phyloP scores from a whole-genome alignment of 2,797 vertebrate species.

The Lagodon rhomboides region DNA sequence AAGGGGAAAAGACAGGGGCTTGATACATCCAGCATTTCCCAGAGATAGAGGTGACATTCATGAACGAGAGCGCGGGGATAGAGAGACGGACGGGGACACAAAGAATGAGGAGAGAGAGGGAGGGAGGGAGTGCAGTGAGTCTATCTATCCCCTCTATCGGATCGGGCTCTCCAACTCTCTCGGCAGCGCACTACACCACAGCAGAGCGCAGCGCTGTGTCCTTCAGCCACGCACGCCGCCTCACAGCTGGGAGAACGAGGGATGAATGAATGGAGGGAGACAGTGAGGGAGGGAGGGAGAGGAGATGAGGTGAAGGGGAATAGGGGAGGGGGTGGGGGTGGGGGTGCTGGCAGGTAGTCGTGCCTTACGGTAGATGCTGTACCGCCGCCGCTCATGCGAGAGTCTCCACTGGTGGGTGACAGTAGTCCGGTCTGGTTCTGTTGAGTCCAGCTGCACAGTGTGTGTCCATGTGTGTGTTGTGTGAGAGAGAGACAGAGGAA shows the following conservation, averaged over 20 bases:
- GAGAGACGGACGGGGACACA: slow-evolving; percentile 62
- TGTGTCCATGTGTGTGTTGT: slow-evolving; percentile 34
- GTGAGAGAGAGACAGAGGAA: neutral
- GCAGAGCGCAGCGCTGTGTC: slow-evolving; percentile 80
- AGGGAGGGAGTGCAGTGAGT: slow-evolving; percentile 62
- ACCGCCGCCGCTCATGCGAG: slow-evolving; percentile 31
- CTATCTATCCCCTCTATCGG: slow-evolving; percentile 64
- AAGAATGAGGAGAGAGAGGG: slow-evolving; percentile 38
- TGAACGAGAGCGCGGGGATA: slow-evolving; percentile 62
- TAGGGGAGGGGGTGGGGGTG: neutral
- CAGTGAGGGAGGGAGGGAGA: slow-evolving; percentile 29
- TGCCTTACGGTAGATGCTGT: slow-evolving; percentile 64
- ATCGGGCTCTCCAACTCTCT: slow-evolving; percentile 75
- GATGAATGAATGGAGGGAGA: slow-evolving; percentile 77
- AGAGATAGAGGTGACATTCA: slow-evolving; percentile 87
- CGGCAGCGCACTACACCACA: slow-evolving; percentile 64
- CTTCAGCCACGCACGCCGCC: slow-evolving; percentile 80
- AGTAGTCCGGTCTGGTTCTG: slow-evolving; percentile 61
- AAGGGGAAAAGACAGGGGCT: slow-evolving; percentile 55
- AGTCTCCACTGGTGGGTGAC: slow-evolving; percentile 65
- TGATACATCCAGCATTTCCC: slow-evolving; percentile 79
- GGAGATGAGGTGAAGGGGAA: slow-evolving; percentile 16
- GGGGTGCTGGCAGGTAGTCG: slow-evolving; percentile 52
- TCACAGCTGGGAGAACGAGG: slow-evolving; percentile 69
- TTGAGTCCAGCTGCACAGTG: slow-evolving; percentile 52